Evolutionary conservation across 2,797 vertebrate species (phyloP), one percentile per base, ranked within the genome.

Genomic region (Sitta carolinensis): DNA sequence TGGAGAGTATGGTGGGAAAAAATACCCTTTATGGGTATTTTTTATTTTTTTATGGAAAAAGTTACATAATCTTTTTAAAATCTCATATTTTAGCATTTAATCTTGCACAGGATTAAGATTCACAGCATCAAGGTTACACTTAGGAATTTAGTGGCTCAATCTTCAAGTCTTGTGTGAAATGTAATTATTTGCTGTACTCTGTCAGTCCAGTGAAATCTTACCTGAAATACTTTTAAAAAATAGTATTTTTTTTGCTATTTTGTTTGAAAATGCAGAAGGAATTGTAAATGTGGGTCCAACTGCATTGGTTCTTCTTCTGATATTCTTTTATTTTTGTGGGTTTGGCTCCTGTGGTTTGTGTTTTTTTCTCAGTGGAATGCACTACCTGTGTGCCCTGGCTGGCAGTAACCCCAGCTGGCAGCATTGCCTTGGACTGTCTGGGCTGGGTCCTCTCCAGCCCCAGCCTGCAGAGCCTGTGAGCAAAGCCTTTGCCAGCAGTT

Each of bases 401-500:
- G 5, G 57, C 91, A 77, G 59, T 32, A 72, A 64, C 40, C 43
- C n/a, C 66, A 88, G 43, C 74, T 3, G 0, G n/a, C 64, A 63
- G 0, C 4, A 0, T 22, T 69, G 68, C 70, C 85, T 72, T 62
- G 1, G 0, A 3, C 34, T 38, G 27, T 5, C 57, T 25, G 32
- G 64, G 62, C 66, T 23, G 1, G 8, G 29, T 43, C 86, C 74
- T 83, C 43, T 74, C 51, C 57, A 22, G 29, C 66, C 45, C 11
- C 0, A 0, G 55, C 73, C 45, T 3, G 4, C 78, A 73, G 59
- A 66, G 54, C 34, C 77, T 75, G 51, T 0, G 2, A 92, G 36
- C 82, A 50, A 86, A 93, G 79, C 59, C 88, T 75, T 78, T 91
- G 82, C 84, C 94, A 95, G 74, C 55, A 72, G 63, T 25, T 73